phyloP scores from a whole-genome alignment of 2,797 vertebrate genomes.

The Pipistrellus nathusii region DNA sequence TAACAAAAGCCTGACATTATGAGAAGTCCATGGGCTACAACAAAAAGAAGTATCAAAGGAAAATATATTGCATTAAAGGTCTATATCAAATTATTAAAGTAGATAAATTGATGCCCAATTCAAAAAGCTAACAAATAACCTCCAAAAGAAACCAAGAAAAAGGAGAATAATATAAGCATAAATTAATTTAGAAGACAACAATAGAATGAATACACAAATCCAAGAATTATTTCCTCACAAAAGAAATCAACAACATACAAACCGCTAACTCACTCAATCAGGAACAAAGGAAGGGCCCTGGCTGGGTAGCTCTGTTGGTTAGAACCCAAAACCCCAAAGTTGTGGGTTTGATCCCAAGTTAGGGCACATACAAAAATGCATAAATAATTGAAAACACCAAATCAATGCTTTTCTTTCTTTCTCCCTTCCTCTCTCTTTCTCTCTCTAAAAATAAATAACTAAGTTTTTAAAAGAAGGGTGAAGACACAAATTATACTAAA shows the following conservation, averaged over 20 bases:
- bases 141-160: conserved; percentile 33
- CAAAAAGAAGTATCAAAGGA: conserved; percentile 18
- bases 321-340: not conserved
- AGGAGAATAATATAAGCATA: conserved; percentile 7
- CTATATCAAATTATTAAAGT: conserved; percentile 33
- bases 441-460: too few species aligned
- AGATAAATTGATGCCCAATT: not conserved
- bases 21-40: conserved; percentile 21
- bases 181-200: conserved; percentile 27
- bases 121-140: conserved; percentile 47
- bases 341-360: not conserved
- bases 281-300: not conserved
- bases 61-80: not conserved
- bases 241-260: conserved; percentile 55
- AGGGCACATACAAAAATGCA: not conserved
- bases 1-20: conserved; percentile 30
- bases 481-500: not conserved
- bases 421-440: not conserved
- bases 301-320: not conserved
- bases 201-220: not conserved
- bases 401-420: not conserved
- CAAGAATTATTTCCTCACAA: not conserved
- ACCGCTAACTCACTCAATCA: not conserved
- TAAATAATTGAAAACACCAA: not conserved
- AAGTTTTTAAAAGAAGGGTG: not conserved